Evolutionary conservation across 2,888 invertebrate species (phyloP), one percentile per base, ranked within the genome.

Genomic region (Mimumesa dahlbomi): DNA sequence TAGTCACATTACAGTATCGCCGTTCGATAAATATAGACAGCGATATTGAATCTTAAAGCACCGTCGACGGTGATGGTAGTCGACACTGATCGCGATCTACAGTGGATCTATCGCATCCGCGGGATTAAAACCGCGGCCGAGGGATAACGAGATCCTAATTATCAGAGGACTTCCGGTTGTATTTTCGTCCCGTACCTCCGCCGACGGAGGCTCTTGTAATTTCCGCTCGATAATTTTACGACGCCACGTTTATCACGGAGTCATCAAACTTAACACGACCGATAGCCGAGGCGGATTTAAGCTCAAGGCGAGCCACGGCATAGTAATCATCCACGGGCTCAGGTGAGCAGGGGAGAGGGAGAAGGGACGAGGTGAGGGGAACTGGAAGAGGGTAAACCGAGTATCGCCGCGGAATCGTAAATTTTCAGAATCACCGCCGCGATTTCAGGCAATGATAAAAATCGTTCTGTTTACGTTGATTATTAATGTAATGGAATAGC

Each of bases 151-250:
- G 64, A 40, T 49, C 58, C 68, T 78, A 79, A 79, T 79, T 78
- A 65, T 29, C 31, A 42, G 53, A 70, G 46, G 71, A 77, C 65
- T 78, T 71, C 72, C 73, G 78, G 72, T 14, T 38, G 22, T 29
- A 48, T 22, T 49, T 58, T 56, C 61, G 50, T 53, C 49, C 53
- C 34, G 58, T 69, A 29, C 43, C 50, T 40, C 38, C 54, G n/a
- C n/a, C n/a, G n/a, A n/a, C n/a, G 9, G n/a, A 42, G 49, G 48
- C 61, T 52, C 70, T 45, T 57, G 67, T 63, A 77, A 78, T 77
- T 78, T 78, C 77, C 77, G 64, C 43, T 36, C 65, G 71, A 61
- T 72, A 67, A 76, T 78, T 76, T 61, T 49, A 72, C 75, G 67
- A 65, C 42, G 54, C 42, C 22, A 19, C 46, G 52, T 65, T 75